Conservation (phyloP, 2,888 invertebrate genomes). For the Argyra leucocephala region DNA sequence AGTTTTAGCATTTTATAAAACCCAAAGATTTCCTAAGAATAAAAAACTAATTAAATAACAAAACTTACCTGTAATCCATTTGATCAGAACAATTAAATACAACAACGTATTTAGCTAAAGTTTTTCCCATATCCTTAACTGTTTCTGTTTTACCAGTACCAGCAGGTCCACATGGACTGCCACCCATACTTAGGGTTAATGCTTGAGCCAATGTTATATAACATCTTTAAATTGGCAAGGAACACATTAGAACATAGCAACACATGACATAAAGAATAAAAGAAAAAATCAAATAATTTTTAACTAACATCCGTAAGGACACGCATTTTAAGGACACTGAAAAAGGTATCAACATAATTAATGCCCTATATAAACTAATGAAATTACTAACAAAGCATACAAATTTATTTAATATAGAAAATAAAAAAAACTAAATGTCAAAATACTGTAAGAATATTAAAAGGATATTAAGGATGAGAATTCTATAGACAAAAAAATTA, state of each 20-base stretch:
- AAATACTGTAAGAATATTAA: too few relatives aligned
- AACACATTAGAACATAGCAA: neutral
- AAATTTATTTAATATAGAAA: too few relatives aligned
- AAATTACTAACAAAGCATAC: too few relatives aligned
- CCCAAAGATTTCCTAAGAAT: too few relatives aligned
- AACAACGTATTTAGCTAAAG: conserved; percentile 90
- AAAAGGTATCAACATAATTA: conserved; percentile 14
- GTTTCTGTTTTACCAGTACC: conserved; percentile 99
- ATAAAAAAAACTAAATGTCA: too few relatives aligned
- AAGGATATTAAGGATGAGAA: too few relatives aligned
- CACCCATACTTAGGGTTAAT: conserved; percentile 90
- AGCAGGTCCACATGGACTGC: conserved; percentile 91
- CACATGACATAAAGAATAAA: neutral
- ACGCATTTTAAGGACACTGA: conserved; percentile 11
- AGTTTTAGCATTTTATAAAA: too few relatives aligned
- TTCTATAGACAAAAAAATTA: too few relatives aligned
- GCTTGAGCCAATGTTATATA: conserved; percentile 96
- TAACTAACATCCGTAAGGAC: neutral
- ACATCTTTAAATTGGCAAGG: conserved; percentile 56
- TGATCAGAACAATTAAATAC: conserved; percentile 98
- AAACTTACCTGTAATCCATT: conserved; percentile 75
- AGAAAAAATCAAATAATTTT: conserved; percentile 20
- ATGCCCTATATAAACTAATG: neutral
- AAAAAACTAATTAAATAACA: too few relatives aligned
- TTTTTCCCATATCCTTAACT: conserved; percentile 96